Base-by-base conservation (phyloP, 2,888 invertebrate species). In the Tiphia femorata region DNA sequence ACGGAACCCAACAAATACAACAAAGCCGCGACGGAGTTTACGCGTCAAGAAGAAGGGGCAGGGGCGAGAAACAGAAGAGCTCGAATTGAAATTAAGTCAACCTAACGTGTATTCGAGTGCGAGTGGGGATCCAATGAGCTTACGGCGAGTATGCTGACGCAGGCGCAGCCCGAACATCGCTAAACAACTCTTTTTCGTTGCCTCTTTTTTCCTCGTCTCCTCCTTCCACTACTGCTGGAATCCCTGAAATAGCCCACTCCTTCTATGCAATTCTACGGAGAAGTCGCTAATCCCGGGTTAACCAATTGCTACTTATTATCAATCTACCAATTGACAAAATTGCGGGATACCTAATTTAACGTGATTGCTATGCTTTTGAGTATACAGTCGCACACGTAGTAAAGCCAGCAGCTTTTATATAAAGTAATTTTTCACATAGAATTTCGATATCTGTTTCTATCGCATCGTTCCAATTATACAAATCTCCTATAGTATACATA, bases 71-170 rank as follows among this genome's bases (percentile, higher is more conserved):
- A 55, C 37, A 56, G 64, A 56, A 65, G 59, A 67, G 64, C 54
- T 62, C 62, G 61, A 75, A 77, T 76, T 73, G 70, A 75, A 78
- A 78, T 75, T 76, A 72, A 75, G 67, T 69, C 68, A 76, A 74
- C 72, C 75, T 75, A 73, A 73, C 67, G 57, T 70, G 64, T 58
- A 64, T 53, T 63, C 58, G 59, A 67, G 62, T 49, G 56, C 60
- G 62, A 63, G 70, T 72, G 71, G 71, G 67, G 72, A 64, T 51
- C 78, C 79, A 78, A 77, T 78, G 62, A 59, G 50, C 58, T 62
- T 41, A 50, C 58, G 49, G 47, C 52, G 23, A 35, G 47, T 53
- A 52, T 38, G 44, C 41, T 49, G 49, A 62, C 71, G 74, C 74
- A 72, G 42, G 70, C 76, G 73, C 73, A 61, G 21, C 47, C 50